Base-by-base conservation (phyloP, 2,797 vertebrate genomes). In the Pseudochromis fuscus region DNA sequence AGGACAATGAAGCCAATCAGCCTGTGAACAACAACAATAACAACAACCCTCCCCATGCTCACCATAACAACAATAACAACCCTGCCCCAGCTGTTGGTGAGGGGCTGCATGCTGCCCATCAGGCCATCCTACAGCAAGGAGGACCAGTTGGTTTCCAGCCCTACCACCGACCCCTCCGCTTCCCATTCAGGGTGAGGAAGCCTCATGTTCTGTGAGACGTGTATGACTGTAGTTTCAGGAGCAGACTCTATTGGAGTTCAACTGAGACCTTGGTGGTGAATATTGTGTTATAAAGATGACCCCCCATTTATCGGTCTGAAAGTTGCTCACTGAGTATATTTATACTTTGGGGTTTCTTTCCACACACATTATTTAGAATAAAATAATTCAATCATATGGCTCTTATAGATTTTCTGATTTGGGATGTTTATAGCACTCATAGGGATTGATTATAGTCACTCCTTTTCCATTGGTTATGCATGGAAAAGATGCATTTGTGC, bases 121-220 rank as follows among this genome's bases (percentile, higher is more conserved):
- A 99, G 92, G 98, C 98, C 93, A 99, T 99, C 83, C 94, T 99
- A 60, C 98, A 99, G 60, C 98, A 99, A 85, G 98, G 98, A 30
- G 98, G 97, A 4, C 98, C 98, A 31, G 96, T 99, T 19, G 98
- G 98, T 79, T 99, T 99, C 90, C 98, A 99, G 92, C 98, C 98
- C 61, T 99, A 99, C 87, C 96, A 95, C 40, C 95, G 96, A 74
- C 98, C 98, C 75, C 93, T 96, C 63, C 94, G 96, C 81, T 99
- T 99, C 86, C 96, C 97, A 0, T 94, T 99, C 88, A 96, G 98
- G 95, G 97, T 99, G 92, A 81, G 91, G 79, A 18, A 56, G 16
- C 23, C 44, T 2, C 2, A 2, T 2, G 12, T 7, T 23, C 44
- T 42, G 38, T 9, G 19, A 37, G 9, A 23, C 24, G 38, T 25